phyloP scores from a whole-genome alignment of 2,113 vertebrate genomes.

The Gobio gobio region DNA sequence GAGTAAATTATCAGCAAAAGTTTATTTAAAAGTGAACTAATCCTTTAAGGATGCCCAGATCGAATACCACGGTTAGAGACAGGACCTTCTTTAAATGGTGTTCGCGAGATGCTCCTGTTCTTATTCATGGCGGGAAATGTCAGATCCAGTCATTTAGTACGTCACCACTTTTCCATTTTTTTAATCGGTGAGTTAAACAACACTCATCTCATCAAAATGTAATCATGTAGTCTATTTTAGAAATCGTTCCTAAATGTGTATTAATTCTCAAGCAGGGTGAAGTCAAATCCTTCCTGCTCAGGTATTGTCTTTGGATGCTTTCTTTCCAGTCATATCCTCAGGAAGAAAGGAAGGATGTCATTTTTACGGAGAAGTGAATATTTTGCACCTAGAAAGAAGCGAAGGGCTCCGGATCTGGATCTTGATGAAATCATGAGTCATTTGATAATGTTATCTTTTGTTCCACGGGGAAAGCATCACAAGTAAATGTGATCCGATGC shows the following conservation, averaged over 20 bases:
- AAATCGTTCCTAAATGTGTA: background rate
- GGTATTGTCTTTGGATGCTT: background rate
- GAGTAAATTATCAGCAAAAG: no score
- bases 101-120: background rate
- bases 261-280: background rate
- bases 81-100: background rate
- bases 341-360: background rate
- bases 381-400: background rate
- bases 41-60: background rate
- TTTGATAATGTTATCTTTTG: background rate
- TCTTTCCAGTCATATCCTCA: conserved; percentile 7
- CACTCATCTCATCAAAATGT: background rate
- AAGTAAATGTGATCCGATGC: no score
- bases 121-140: background rate
- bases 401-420: background rate
- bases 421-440: background rate
- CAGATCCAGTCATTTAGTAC: background rate
- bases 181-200: background rate
- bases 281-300: conserved; percentile 21
- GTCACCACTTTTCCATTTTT: background rate
- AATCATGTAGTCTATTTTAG: background rate
- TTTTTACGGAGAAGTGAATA: background rate
- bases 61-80: background rate
- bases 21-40: no score
- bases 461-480: background rate